phyloP scores from a whole-genome alignment of 2,888 invertebrate species.

The Agriopis leucophaearia region DNA sequence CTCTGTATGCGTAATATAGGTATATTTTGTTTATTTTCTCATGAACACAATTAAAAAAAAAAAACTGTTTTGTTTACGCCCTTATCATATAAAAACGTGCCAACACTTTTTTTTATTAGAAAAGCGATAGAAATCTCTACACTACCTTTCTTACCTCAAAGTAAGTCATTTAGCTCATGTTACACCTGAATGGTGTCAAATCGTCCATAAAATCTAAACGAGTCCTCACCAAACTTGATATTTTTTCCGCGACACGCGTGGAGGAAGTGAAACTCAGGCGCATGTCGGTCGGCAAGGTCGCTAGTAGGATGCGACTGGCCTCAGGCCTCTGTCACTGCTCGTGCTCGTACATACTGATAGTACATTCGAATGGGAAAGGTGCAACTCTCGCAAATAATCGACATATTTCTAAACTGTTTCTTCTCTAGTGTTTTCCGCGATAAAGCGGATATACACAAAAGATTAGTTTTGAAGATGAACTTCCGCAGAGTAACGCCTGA shows the following conservation, averaged over 20 bases:
- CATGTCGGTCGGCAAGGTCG: slow-evolving; percentile 84
- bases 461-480: no score
- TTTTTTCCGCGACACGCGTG: slow-evolving; percentile 53
- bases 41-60: not conserved
- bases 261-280: slow-evolving; percentile 80
- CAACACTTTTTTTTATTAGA: not conserved
- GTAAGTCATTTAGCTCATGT: slow-evolving; percentile 26
- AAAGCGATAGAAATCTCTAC: slow-evolving; percentile 18
- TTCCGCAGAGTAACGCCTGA: no score
- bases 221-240: slow-evolving; percentile 45
- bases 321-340: slow-evolving; percentile 38
- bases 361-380: not conserved
- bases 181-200: slow-evolving; percentile 31
- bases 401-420: no score
- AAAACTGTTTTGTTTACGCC: not conserved
- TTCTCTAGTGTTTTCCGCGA: no score
- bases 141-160: not conserved
- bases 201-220: slow-evolving; percentile 47
- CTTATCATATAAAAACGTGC: not conserved
- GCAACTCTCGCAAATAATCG: not conserved
- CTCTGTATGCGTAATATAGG: no score
- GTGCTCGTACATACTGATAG: slow-evolving; percentile 12
- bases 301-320: slow-evolving; percentile 78
- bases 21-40: no score
- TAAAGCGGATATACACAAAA: no score